phyloP scores from a whole-genome alignment of 2,113 vertebrate species.

The Aspiorhynchus laticeps region DNA sequence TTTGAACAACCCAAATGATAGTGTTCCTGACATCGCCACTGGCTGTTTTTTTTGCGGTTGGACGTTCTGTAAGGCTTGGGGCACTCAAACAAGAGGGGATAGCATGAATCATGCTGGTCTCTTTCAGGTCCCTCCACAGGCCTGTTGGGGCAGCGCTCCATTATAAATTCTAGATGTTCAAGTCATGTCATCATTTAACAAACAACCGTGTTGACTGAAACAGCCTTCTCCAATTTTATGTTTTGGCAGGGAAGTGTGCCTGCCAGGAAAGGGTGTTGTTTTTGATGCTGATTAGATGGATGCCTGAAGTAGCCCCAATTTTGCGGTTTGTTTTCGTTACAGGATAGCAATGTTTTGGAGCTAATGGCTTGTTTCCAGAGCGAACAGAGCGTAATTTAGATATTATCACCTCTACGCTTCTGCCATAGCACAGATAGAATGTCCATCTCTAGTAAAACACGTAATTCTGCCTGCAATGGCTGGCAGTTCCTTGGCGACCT shows the following conservation, averaged over 20 bases:
- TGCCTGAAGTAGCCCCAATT: conserved; percentile 12
- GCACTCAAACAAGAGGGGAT: neutral
- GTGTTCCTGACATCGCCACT: conserved; percentile 23
- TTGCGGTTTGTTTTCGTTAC: conserved; percentile 24
- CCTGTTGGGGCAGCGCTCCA: neutral
- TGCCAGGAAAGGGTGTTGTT: conserved; percentile 13
- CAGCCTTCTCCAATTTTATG: neutral
- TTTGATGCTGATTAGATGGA: conserved; percentile 34
- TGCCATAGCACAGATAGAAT: conserved; percentile 37
- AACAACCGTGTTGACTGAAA: conserved; percentile 10
- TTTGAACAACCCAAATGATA: conserved; percentile 38
- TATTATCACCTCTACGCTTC: conserved; percentile 15
- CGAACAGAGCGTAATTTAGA: conserved; percentile 8
- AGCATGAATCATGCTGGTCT: neutral
- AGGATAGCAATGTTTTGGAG: conserved; percentile 10
- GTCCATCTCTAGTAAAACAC: conserved; percentile 34
- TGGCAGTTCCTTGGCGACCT: conserved; percentile 22
- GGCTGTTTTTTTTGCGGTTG: conserved; percentile 30
- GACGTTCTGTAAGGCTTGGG: conserved; percentile 16
- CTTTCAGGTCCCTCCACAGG: conserved; percentile 10
- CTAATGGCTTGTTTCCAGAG: conserved; percentile 3
- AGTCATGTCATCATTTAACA: conserved; percentile 22
- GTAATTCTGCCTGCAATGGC: conserved; percentile 20
- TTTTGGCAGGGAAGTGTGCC: conserved; percentile 17
- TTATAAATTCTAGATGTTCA: neutral